Conservation (phyloP, 2,888 invertebrate species). For the Barypeithes pellucidus region DNA sequence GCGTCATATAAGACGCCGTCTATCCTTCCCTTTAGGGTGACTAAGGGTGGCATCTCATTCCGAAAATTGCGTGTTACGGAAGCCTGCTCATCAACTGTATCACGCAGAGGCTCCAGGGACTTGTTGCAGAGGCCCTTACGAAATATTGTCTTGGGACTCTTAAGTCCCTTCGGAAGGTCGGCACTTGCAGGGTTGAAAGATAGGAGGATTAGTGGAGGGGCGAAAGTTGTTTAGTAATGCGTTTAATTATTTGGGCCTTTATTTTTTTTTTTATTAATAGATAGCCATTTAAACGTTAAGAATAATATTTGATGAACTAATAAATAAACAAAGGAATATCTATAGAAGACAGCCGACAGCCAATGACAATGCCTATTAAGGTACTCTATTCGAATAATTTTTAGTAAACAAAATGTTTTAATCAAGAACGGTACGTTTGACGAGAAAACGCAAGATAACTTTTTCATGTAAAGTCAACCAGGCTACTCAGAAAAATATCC, state of each 20-base stretch:
- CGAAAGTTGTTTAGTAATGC: neutral
- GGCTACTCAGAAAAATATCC: no score
- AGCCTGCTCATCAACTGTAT: slow-evolving; percentile 65
- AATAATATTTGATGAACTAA: no score
- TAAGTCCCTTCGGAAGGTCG: slow-evolving; percentile 60
- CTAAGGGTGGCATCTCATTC: slow-evolving; percentile 29
- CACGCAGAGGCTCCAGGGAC: slow-evolving; percentile 66
- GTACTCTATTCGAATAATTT: no score
- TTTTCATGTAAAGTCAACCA: no score
- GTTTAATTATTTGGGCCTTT: neutral
- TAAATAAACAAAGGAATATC: no score
- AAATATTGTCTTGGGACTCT: slow-evolving; percentile 62
- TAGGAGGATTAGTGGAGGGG: neutral
- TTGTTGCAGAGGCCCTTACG: slow-evolving; percentile 47
- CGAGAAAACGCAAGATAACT: no score
- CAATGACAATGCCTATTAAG: no score
- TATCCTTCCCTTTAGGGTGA: neutral
- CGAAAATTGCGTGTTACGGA: slow-evolving; percentile 63
- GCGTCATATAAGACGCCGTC: neutral
- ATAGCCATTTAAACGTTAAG: no score
- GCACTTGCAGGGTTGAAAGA: slow-evolving; percentile 45
- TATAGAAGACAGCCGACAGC: no score
- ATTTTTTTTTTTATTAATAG: neutral
- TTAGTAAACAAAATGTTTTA: no score
- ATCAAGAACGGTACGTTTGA: no score